Base-by-base conservation (phyloP, 2,888 invertebrate genomes). In the Tanytarsus gracilentus region DNA sequence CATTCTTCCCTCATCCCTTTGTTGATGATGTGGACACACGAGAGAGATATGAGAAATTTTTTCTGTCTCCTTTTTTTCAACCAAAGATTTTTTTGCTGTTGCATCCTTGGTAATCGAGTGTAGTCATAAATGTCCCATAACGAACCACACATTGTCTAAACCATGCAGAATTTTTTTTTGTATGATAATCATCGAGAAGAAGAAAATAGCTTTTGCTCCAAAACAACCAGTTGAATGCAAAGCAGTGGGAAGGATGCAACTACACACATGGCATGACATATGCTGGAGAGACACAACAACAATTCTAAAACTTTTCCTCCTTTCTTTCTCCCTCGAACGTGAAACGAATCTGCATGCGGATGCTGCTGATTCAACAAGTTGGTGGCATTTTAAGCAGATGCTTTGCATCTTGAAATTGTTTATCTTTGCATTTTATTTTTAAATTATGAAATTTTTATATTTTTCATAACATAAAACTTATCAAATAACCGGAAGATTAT, bases 351-450 rank as follows among this genome's bases (percentile, higher is more conserved):
- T 58, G 58, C 58, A 58, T 58, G 48, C 58, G 25, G 49, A 26
- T 49, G n/a, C 27, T 9, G 25, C 26, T 58, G 58, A n/a, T n/a
- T n/a, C 58, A 58, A 58, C 58, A 58, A 58, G 58, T 58, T 56
- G 55, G 16, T 33, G 39, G 14, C n/a, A 53, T 40, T 21, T 14
- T 21, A 53, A 18, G 4, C 23, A 44, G 16, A 11, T 11, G n/a
- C 4, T 39, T 39, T 8, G 9, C 33, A 25, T 51, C 7, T 11
- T 30, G 48, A 48, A 21, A 3, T 8, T 50, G 50, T 50, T 50
- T 50, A 18, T 16, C 25, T 26, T 25, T 23, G 26, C 25, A 18
- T 48, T 48, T 44, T 18, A 23, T 16, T 48, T 48, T 16, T 21
- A 11, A 16, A 14, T 36, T 36, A 14, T 14, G 16, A 14, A 16